These are phyloP conservation scores for Sinopyrophorus schimmeli DNA, from an alignment of 2,888 invertebrate genomes.

Conservation along the genomic window DNA sequence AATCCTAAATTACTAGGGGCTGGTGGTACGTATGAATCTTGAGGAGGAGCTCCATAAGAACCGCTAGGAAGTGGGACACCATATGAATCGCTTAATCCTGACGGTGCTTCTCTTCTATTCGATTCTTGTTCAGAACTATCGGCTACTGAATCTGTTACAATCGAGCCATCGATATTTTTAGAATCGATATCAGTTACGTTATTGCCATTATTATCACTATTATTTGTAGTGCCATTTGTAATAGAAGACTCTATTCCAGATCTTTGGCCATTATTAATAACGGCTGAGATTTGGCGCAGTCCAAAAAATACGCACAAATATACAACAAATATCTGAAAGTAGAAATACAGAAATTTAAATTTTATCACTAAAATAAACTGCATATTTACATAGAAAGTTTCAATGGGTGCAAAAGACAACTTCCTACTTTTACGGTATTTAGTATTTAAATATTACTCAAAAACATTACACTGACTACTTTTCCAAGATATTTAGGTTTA, in stretches of 20 bases:
- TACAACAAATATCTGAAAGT: slow-evolving; percentile 43
- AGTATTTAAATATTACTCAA: no score
- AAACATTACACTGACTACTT: no score
- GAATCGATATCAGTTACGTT: slow-evolving; percentile 15
- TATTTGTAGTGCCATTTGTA: background rate
- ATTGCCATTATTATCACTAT: slow-evolving; percentile 22
- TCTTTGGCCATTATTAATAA: slow-evolving; percentile 48
- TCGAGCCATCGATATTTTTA: slow-evolving; percentile 28
- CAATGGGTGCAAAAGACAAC: background rate
- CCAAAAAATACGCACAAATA: slow-evolving; percentile 43
- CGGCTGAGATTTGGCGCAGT: slow-evolving; percentile 49
- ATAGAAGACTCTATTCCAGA: slow-evolving; percentile 26
- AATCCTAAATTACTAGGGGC: slow-evolving; percentile 55
- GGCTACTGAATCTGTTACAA: slow-evolving; percentile 42
- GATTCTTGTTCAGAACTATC: slow-evolving; percentile 47
- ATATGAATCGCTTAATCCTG: slow-evolving; percentile 54
- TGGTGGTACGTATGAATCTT: slow-evolving; percentile 48
- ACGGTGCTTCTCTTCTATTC: slow-evolving; percentile 50
- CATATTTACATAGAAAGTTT: slow-evolving; percentile 13
- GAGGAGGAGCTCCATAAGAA: slow-evolving; percentile 57
- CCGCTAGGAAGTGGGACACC: slow-evolving; percentile 60
- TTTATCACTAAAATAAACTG: slow-evolving; percentile 8
- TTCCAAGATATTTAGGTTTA: no score
- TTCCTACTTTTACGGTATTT: slow-evolving; percentile 7
- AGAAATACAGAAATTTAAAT: slow-evolving; percentile 12